These are phyloP conservation scores for Crossocerus cetratus DNA, from an alignment of 2,888 invertebrate species.

Conservation along the genomic window DNA sequence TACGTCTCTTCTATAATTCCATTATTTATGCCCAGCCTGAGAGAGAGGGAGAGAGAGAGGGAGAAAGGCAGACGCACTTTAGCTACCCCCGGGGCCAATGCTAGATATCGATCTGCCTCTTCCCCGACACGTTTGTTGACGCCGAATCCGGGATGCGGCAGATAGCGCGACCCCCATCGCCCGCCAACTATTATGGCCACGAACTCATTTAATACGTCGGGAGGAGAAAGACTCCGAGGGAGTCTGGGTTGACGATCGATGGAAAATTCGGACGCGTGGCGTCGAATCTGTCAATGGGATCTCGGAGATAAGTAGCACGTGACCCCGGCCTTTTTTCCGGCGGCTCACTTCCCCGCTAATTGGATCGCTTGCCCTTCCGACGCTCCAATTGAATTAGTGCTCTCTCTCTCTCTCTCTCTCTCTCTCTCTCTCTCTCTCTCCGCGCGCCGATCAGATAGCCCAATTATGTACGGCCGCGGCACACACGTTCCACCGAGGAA, in stretches of 20 bases:
- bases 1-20: constrained; percentile 58
- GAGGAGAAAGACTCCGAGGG: constrained; percentile 15
- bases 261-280: not conserved
- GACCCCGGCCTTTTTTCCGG: constrained; percentile 8
- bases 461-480: no score
- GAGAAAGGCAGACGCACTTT: constrained; percentile 39
- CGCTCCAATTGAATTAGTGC: constrained; percentile 21
- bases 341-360: constrained; percentile 19
- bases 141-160: constrained; percentile 11
- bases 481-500: no score
- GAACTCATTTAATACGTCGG: no score
- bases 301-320: constrained; percentile 43
- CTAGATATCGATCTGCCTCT: constrained; percentile 59
- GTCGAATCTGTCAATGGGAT: constrained; percentile 16
- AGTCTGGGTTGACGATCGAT: not conserved
- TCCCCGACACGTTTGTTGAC: constrained; percentile 38
- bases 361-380: constrained; percentile 18
- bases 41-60: constrained; percentile 40
- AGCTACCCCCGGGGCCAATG: constrained; percentile 28
- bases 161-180: no score
- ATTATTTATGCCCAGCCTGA: constrained; percentile 54
- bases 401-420: not conserved
- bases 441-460: no score
- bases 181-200: no score
- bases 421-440: no score